Conservation (phyloP, 2,797 vertebrate species). For the Kryptopterus vitreolus region DNA sequence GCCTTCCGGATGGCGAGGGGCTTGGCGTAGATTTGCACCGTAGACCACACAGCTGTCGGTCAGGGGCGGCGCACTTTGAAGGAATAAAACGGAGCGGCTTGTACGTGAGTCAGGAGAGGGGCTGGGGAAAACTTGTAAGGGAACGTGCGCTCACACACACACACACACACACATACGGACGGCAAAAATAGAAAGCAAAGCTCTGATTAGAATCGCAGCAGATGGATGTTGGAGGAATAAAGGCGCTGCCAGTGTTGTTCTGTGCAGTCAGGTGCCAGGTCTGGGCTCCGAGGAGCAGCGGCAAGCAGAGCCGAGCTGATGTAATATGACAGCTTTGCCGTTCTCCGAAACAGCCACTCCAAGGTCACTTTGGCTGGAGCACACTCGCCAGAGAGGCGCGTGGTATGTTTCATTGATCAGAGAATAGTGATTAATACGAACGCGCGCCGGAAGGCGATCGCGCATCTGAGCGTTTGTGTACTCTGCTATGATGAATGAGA, state of each 20-base stretch:
- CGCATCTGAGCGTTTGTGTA: slow-evolving; percentile 16
- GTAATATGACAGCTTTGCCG: slow-evolving; percentile 77
- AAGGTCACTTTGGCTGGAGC: slow-evolving; percentile 73
- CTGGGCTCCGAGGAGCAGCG: slow-evolving; percentile 69
- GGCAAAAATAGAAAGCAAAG: slow-evolving; percentile 82
- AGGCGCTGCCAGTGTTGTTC: slow-evolving; percentile 79
- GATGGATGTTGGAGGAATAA: slow-evolving; percentile 82
- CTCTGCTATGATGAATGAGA: slow-evolving; percentile 34
- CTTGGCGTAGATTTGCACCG: slow-evolving; percentile 66
- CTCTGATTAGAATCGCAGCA: slow-evolving; percentile 79
- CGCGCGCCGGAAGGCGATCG: neutral
- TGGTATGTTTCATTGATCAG: slow-evolving; percentile 54
- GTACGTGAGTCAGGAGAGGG: neutral
- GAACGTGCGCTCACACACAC: slow-evolving; percentile 62
- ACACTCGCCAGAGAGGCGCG: slow-evolving; percentile 42
- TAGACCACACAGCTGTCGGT: slow-evolving; percentile 20
- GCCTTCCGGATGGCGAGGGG: slow-evolving; percentile 52
- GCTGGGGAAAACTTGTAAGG: slow-evolving; percentile 44
- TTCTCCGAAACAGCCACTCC: slow-evolving; percentile 68
- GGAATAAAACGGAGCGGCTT: neutral
- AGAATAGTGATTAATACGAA: slow-evolving; percentile 42
- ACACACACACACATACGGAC: slow-evolving; percentile 71
- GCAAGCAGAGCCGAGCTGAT: slow-evolving; percentile 70
- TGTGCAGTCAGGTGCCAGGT: slow-evolving; percentile 77
- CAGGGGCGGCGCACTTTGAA: neutral